These are phyloP conservation scores for Brenthis daphne DNA, from an alignment of 2,888 invertebrate genomes.

Conservation along the genomic window DNA sequence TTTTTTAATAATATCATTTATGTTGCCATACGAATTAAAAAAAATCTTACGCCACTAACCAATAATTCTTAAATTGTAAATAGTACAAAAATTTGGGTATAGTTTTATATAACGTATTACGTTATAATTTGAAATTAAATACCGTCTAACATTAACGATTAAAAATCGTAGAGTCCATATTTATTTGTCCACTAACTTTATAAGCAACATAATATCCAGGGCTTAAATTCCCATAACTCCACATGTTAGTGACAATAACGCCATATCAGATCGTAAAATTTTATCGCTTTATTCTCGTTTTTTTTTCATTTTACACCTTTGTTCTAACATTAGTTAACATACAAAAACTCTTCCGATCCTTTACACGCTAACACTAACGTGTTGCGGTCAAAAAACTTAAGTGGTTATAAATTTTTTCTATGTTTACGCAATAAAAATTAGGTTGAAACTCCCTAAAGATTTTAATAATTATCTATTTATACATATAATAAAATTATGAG, in stretches of 20 bases:
- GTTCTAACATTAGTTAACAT: conserved; percentile 34
- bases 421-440: conserved; percentile 29
- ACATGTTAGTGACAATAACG: conserved; percentile 58
- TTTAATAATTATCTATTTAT: neutral
- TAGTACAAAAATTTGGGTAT: no score
- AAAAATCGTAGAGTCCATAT: neutral
- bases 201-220: conserved; percentile 56
- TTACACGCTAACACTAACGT: conserved; percentile 30
- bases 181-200: neutral
- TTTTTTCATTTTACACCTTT: conserved; percentile 54
- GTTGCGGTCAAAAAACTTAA: conserved; percentile 42
- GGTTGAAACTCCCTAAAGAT: neutral
- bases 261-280: conserved; percentile 73
- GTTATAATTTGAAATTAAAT: neutral
- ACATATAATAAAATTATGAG: no score
- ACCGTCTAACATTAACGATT: neutral
- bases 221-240: conserved; percentile 69
- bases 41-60: no score
- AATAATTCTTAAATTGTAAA: no score
- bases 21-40: no score
- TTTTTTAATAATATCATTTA: no score
- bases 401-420: conserved; percentile 44
- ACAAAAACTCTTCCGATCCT: conserved; percentile 31
- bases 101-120: no score
- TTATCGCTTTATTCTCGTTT: conserved; percentile 73